Evolutionary conservation across 2,888 invertebrate species (phyloP), one percentile per base, ranked within the genome.

Genomic region (Ophioninae sp.): DNA sequence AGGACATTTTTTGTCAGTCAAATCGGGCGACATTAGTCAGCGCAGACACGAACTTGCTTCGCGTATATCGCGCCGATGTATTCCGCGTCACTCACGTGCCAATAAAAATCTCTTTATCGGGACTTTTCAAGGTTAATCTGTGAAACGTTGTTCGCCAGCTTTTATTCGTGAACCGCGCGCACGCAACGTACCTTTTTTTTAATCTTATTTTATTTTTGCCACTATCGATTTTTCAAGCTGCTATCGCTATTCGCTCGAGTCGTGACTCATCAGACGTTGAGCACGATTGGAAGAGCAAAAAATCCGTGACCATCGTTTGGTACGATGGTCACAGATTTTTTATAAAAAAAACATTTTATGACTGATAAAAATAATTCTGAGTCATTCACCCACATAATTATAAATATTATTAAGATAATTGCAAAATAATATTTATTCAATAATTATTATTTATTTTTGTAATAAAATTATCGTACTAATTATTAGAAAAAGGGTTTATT

Each of bases 1-100:
- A 80, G 80, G 80, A 41, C 69, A 61, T n/a, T 37, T 57, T 69
- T 64, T 21, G 8, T 57, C 72, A n/a, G 7, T 72, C 7, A 50
- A 50, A 50, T 57, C 72, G 37, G 6, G n/a, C n/a, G 39, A 39
- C 37, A 72, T 72, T 72, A 72, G 57, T 72, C 72, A 59, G 57
- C 72, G n/a, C 21, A 50, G 68, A 68, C 50, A 72, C 72, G 50
- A 50, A 50, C 50, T 50, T 50, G 50, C 17, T 50, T 50, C 17
- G 17, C 50, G 39, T 17, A n/a, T 20, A 37, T 8, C 44, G 20
- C 23, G 50, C 50, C 17, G 23, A 23, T 57, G 30, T 50, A 50
- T 10, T 2, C 17, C 50, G 39, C 61, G 20, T 73, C 61, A 44
- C 20, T 67, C 21, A 56, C 50, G 56, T 30, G 30, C 17, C 10